Base-by-base conservation (phyloP, 2,113 vertebrate species). In the Caranx ignobilis region DNA sequence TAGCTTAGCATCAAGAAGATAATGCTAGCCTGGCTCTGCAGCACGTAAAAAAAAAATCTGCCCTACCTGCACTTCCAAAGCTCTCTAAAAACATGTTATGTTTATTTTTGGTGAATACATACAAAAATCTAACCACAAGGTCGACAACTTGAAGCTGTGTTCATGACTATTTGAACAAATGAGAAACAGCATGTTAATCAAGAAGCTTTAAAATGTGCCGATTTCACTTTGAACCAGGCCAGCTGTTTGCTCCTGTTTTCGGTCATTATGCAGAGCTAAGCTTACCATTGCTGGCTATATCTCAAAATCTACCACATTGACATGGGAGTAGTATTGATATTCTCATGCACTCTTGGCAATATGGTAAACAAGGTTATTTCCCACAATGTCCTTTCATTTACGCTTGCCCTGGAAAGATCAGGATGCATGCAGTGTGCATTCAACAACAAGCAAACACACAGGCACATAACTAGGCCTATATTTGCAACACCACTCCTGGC, bases 401-500 rank as follows among this genome's bases (percentile, higher is more conserved):
- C n/a, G 6, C 16, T 19, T 11, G 3, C n/a, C 57, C 15, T 62
- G n/a, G 35, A 59, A 71, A 47, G 0, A 32, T 26, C 48, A 10
- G n/a, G 11, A 26, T 3, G 11, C 16, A 21, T 32, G 6, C 21
- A 21, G 11, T 32, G 39, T 8, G 2, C 54, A 37, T 12, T 67
- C 35, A 76, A 39, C 31, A 26, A 10, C 16, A 59, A 71, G 60
- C 59, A 12, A 9, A 62, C 31, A 26, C 16, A 4, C 21, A 56
- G 8, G 10, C 39, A 21, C 63, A 67, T 7, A 43, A 26, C 2
- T 35, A 68, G 0, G 26, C 13, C 2, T 3, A n/a, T 6, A 57
- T 71, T 59, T 85, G 72, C 69, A 83, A 82, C 73, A 82, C 64
- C 73, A 82, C 61, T 45, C 9, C n/a, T 67, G 60, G 5, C 81